phyloP scores from a whole-genome alignment of 2,888 invertebrate genomes.

The Plebejus argus region DNA sequence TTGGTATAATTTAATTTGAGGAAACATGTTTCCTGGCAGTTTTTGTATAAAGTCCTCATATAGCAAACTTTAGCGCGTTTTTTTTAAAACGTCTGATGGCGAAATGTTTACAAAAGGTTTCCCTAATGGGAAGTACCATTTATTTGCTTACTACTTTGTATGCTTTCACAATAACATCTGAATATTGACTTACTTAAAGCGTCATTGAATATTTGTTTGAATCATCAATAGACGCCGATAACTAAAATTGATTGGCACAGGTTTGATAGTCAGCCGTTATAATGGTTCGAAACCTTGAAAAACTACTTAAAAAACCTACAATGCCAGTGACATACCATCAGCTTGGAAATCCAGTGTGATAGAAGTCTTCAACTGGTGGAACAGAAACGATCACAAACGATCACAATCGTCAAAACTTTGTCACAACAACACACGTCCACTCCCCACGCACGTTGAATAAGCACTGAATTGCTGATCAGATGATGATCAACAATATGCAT shows the following conservation, averaged over 20 bases:
- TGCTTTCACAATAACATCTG: not conserved
- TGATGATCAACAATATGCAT: slow-evolving; percentile 44
- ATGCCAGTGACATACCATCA: slow-evolving; percentile 52
- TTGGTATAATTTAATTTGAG: not conserved
- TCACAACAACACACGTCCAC: slow-evolving; percentile 55
- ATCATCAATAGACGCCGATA: slow-evolving; percentile 3
- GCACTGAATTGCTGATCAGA: slow-evolving; percentile 58
- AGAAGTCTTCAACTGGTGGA: slow-evolving; percentile 44
- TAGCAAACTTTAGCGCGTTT: not conserved
- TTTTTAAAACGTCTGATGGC: not conserved
- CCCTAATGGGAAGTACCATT: not conserved
- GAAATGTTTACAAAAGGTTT: not conserved
- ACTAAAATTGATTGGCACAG: slow-evolving; percentile 15
- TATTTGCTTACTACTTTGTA: not conserved
- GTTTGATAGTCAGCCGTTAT: slow-evolving; percentile 3
- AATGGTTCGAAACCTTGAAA: not conserved
- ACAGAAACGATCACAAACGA: slow-evolving; percentile 45
- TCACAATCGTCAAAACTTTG: slow-evolving; percentile 50
- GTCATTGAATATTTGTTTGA: slow-evolving; percentile 1
- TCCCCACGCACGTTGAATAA: slow-evolving; percentile 48
- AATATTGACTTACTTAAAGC: not conserved
- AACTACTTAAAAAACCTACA: slow-evolving; percentile 26
- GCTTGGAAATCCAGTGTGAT: slow-evolving; percentile 68
- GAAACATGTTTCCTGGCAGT: slow-evolving; percentile 5
- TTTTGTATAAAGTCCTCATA: not conserved